Evolutionary conservation across 2,888 invertebrate genomes (phyloP), one percentile per base, ranked within the genome.

Genomic region (Polydrusus cervinus): DNA sequence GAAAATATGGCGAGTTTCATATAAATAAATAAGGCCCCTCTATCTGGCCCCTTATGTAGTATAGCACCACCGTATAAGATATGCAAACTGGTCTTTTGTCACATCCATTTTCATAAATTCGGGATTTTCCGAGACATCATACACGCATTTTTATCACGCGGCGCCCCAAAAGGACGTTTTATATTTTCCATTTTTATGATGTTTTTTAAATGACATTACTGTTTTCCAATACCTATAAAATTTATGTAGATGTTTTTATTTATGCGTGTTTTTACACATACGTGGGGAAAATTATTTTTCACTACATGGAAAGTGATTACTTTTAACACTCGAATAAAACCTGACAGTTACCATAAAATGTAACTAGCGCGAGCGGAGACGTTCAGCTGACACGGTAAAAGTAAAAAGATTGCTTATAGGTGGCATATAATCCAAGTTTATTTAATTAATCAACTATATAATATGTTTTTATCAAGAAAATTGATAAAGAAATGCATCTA

Each of bases 21-120:
- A 79, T 79, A 80, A 80, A 79, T 77, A 78, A 72, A 76, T 74
- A 76, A 79, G 73, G 70, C 77, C 71, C 38, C 78, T 73, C 71
- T 78, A 79, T 79, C 78, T 78, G 75, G 75, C 65, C 64, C 71
- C 73, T 68, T 65, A 74, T 60, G 66, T 18, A 45, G 43, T 51
- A 64, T 61, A 57, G 20, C 43, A n/a, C 16, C 60, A 69, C 74
- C 71, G 78, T 60, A 68, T 83, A 83, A 83, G 83, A 85, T 84
- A 85, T 85, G 85, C 83, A 84, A 84, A 84, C 83, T 82, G 83
- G 81, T 82, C 83, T 83, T 84, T 85, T 84, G 85, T 84, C 84
- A 83, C 80, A 82, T 80, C 82, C 82, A 81, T 82, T 80, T 77
- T 81, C 83, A 83, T 85, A 85, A 85, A 84, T 84, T 84, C 76